Base-by-base conservation (phyloP, 2,888 invertebrate genomes). In the Tetragnatha montana region DNA sequence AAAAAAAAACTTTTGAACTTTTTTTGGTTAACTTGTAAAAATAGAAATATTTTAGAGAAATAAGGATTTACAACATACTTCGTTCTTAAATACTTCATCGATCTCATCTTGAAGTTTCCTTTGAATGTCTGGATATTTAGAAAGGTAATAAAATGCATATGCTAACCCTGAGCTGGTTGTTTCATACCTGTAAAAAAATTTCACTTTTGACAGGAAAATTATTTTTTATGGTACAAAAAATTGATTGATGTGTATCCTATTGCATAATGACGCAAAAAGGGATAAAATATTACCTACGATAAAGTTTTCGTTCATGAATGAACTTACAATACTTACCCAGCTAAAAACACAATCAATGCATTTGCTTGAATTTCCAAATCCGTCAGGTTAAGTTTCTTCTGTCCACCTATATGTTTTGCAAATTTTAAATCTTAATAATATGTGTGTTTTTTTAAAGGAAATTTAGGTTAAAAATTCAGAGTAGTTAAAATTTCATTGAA, bases 141-240 rank as follows among this genome's bases (percentile, higher is more conserved):
- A 94, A 84, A 95, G 92, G 70, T 94, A 93, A 92, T 94, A 94
- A 82, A 93, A 92, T 8, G 93, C 92, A 92, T 93, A 95, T 10
- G 93, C 93, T 60, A 95, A 92, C 3, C 94, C 93, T 1, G 94
- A 94, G 69, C 94, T 94, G 0, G 94, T 94, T 0, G 95, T 95
- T 92, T 95, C 95, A 91, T 94, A 95, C 0, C 95, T 89, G 17
- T 8, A 70, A 71, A 21, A 70, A 76, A 60, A 47, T 22, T 49
- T 21, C 8, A 60, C 1, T 35, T 17, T 78, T 10, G 0, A 17
- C n/a, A n/a, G n/a, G n/a, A n/a, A n/a, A n/a, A n/a, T n/a, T n/a
- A n/a, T n/a, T n/a, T n/a, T n/a, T n/a, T n/a, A n/a, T n/a, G n/a
- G n/a, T n/a, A n/a, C n/a, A n/a, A n/a, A n/a, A n/a, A n/a, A n/a